A percentile compares a stretch with the other conserved stretches of the same genome.
Conservation (phyloP, 2,113 vertebrate species). For the Clarias magur region DNA sequence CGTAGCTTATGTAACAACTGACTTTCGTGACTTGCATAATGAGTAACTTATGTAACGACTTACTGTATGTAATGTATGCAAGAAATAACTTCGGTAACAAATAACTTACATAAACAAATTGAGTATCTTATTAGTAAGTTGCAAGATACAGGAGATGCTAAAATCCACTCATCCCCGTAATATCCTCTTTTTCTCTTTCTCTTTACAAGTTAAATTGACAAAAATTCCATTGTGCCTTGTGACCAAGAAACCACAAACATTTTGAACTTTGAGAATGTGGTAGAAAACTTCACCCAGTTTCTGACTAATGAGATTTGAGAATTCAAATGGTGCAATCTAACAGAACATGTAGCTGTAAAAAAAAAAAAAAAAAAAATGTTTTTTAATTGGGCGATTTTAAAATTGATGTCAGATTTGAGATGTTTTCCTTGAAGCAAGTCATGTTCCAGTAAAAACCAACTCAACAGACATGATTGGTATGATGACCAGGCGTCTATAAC, state of each 20-base stretch:
- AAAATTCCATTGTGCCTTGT: not conserved
- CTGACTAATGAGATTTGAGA: not conserved
- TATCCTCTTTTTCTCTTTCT: not conserved
- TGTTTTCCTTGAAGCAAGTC: not conserved
- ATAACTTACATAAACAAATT: too few relatives aligned
- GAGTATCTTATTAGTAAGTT: too few relatives aligned
- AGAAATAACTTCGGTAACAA: too few relatives aligned
- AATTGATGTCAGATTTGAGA: not conserved
- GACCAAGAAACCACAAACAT: not conserved
- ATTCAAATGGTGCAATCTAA: not conserved
- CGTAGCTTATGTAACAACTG: too few relatives aligned
- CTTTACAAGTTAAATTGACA: not conserved
- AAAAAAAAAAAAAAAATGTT: too few relatives aligned
- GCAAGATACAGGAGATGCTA: not conserved
- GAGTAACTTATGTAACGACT: too few relatives aligned
- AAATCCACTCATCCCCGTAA: not conserved
- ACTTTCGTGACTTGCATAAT: too few relatives aligned
- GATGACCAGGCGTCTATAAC: not conserved
- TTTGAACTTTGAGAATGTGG: not conserved
- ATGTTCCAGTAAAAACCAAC: not conserved
- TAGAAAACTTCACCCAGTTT: not conserved
- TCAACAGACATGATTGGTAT: too few relatives aligned
- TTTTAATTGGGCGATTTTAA: not conserved
- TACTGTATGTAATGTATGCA: too few relatives aligned
- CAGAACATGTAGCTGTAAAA: not conserved